Percentiles rank a stretch among this genome's conserved stretches.
phyloP scores from a whole-genome alignment of 2,888 invertebrate species.

The Tipula helvola region DNA sequence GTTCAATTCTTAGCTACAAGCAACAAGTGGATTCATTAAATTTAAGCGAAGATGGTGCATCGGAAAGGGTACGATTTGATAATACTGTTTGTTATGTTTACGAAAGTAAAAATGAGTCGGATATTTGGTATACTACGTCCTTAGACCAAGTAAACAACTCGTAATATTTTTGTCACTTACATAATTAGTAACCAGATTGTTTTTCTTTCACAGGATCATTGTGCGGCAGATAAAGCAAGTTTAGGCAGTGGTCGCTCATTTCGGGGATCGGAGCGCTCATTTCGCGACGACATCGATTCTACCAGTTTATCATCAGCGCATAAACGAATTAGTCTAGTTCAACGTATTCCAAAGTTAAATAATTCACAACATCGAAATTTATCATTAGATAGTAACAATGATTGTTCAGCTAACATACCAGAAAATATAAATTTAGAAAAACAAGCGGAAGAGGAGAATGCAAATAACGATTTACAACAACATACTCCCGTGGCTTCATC shows the following conservation, averaged over 20 bases:
- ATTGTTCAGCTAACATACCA: conserved; percentile 21
- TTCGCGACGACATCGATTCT: conserved; percentile 22
- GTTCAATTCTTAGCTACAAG: conserved; percentile 58
- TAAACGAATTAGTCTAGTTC: conserved; percentile 20
- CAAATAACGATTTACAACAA: neutral
- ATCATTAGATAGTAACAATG: conserved; percentile 21
- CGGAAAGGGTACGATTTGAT: conserved; percentile 52
- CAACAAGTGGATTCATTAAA: conserved; percentile 38
- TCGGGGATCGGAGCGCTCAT: conserved; percentile 23
- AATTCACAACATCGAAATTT: conserved; percentile 21
- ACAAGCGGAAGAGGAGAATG: conserved; percentile 17
- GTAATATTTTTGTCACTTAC: neutral
- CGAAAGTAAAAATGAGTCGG: conserved; percentile 21
- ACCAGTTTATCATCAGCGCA: conserved; percentile 18
- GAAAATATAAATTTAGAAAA: conserved; percentile 22
- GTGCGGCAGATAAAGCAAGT: conserved; percentile 22
- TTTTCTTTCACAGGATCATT: conserved; percentile 19
- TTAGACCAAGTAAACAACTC: conserved; percentile 21
- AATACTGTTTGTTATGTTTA: conserved; percentile 40
- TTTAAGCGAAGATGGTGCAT: conserved; percentile 38
- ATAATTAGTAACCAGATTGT: neutral
- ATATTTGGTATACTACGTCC: conserved; percentile 22
- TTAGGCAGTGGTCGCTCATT: conserved; percentile 23
- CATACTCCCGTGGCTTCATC: neutral
- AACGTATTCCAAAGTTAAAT: conserved; percentile 21